phyloP scores from a whole-genome alignment of 2,113 vertebrate genomes.

The Tricholaema leucomelas region DNA sequence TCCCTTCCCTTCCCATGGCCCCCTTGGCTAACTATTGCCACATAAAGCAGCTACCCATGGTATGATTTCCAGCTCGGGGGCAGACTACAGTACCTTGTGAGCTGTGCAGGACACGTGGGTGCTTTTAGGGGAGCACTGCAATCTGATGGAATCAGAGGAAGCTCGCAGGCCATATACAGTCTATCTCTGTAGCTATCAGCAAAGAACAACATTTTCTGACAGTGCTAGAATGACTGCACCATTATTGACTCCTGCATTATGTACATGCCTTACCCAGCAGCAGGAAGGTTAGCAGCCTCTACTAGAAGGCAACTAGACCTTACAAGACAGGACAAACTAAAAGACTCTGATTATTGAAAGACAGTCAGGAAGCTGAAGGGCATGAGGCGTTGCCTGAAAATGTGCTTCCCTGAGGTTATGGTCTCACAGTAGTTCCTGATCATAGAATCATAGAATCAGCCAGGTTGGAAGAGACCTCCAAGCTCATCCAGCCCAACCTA shows the following conservation, averaged over 20 bases:
- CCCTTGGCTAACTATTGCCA: background rate
- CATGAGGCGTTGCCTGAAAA: background rate
- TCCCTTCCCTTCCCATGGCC: background rate
- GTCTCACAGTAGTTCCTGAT: background rate
- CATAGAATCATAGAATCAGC: background rate
- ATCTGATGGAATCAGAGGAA: background rate
- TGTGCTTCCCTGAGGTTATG: background rate
- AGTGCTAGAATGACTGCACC: background rate
- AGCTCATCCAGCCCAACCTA: too few species aligned
- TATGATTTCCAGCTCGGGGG: background rate
- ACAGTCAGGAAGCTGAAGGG: background rate
- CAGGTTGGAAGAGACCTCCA: too few species aligned
- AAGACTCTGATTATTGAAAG: background rate
- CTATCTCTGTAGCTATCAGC: background rate
- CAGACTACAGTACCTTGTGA: background rate
- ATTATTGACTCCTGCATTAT: rapidly evolving
- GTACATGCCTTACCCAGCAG: background rate
- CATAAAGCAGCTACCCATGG: background rate
- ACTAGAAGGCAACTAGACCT: background rate
- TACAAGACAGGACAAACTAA: background rate
- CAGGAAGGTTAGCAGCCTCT: background rate
- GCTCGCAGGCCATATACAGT: background rate
- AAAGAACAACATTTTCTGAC: background rate
- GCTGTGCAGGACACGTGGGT: background rate
- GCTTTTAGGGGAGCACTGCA: background rate